phyloP scores from a whole-genome alignment of 2,113 vertebrate genomes.

The Hoplias malabaricus region DNA sequence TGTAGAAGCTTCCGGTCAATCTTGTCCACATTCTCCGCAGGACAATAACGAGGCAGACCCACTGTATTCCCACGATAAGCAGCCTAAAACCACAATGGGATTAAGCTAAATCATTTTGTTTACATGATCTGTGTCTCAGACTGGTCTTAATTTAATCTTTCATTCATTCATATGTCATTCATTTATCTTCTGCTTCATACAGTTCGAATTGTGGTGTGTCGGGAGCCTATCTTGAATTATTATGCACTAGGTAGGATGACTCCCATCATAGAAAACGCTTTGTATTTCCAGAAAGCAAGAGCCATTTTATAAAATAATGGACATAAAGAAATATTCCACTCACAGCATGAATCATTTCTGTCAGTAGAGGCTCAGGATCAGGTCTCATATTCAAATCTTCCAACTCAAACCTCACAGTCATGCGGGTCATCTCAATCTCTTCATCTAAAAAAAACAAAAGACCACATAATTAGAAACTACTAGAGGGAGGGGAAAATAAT shows the following conservation, averaged over 20 bases:
- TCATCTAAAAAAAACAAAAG: slow-evolving; percentile 74
- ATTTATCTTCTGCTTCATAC: too few species aligned
- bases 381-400: slow-evolving; percentile 95
- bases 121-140: too few species aligned
- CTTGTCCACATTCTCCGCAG: slow-evolving; percentile 79
- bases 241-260: too few species aligned
- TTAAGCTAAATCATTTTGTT: background rate
- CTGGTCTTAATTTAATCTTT: too few species aligned
- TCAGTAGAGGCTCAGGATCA: slow-evolving; percentile 92
- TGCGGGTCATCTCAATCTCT: slow-evolving; percentile 87
- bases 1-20: slow-evolving; percentile 78
- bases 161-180: too few species aligned
- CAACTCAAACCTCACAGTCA: slow-evolving; percentile 88
- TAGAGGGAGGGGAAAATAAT: background rate
- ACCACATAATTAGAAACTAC: background rate
- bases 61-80: slow-evolving; percentile 91
- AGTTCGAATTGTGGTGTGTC: too few species aligned
- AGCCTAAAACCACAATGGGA: slow-evolving; percentile 71
- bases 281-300: background rate
- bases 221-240: too few species aligned
- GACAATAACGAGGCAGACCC: slow-evolving; percentile 88
- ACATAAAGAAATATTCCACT: slow-evolving; percentile 41
- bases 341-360: slow-evolving; percentile 96
- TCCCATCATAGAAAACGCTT: too few species aligned
- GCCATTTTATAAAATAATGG: background rate